phyloP scores from a whole-genome alignment of 2,113 vertebrate genomes.

The Caracal caracal region DNA sequence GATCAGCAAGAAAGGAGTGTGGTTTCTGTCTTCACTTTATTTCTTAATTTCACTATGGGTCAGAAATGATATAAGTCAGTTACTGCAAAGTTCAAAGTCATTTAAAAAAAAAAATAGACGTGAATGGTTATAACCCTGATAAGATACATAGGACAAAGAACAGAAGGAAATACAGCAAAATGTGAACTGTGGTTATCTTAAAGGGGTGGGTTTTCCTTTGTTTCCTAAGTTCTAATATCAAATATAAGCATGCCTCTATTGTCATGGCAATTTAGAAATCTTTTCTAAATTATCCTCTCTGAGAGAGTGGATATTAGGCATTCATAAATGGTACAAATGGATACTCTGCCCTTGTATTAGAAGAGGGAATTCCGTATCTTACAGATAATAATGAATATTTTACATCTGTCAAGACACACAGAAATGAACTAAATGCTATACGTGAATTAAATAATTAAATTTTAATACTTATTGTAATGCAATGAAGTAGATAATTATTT shows the following conservation, averaged over 20 bases:
- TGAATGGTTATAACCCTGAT: neutral
- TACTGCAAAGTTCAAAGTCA: neutral
- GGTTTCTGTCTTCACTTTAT: neutral
- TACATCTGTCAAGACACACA: neutral
- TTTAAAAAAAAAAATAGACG: neutral
- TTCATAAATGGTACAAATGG: neutral
- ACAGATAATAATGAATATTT: neutral
- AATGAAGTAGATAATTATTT: neutral
- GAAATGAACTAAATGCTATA: neutral
- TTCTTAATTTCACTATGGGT: neutral
- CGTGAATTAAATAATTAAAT: neutral
- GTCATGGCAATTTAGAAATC: conserved; percentile 2
- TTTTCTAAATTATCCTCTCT: conserved; percentile 15
- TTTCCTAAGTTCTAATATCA: neutral
- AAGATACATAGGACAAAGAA: neutral
- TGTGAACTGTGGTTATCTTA: neutral
- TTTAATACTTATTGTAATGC: conserved; percentile 5
- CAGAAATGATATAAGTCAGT: neutral
- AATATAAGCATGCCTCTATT: neutral
- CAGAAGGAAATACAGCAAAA: neutral
- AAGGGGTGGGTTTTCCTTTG: neutral
- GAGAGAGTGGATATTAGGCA: neutral
- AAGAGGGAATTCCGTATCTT: neutral
- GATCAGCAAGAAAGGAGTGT: neutral
- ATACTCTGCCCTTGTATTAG: neutral